Conservation (phyloP, 2,797 vertebrate species). For the Periophthalmus magnuspinnatus region DNA sequence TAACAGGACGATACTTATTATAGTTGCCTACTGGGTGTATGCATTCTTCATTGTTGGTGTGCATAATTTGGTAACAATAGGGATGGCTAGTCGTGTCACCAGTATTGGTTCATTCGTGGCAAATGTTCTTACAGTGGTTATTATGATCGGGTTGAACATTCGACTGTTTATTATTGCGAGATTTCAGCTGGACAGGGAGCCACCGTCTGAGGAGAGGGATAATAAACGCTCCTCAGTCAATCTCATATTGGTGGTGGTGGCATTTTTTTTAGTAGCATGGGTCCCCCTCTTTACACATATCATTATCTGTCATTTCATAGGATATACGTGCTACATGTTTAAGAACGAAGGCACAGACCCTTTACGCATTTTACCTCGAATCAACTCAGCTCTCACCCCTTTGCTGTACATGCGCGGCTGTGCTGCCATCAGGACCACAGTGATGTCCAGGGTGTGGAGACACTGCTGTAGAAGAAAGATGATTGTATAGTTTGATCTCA, state of each 20-base stretch:
- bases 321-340: constrained; percentile 59
- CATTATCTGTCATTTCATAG: constrained; percentile 59
- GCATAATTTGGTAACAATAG: constrained; percentile 62
- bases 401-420: constrained; percentile 77
- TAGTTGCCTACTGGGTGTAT: constrained; percentile 74
- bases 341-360: constrained; percentile 77
- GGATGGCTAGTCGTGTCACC: constrained; percentile 57
- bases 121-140: constrained; percentile 69
- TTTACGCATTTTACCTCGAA: constrained; percentile 69
- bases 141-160: constrained; percentile 79
- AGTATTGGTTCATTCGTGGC: constrained; percentile 65
- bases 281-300: constrained; percentile 71
- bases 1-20: constrained; percentile 68
- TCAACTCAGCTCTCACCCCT: constrained; percentile 77
- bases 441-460: constrained; percentile 69
- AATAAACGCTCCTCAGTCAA: constrained; percentile 72
- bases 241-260: constrained; percentile 75
- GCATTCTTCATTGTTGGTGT: constrained; percentile 70
- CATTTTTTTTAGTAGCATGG: constrained; percentile 73
- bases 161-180: constrained; percentile 75
- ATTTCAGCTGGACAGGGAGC: constrained; percentile 72
- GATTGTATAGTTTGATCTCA: not conserved
- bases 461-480: constrained; percentile 39
- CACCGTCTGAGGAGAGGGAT: constrained; percentile 65
- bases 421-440: constrained; percentile 55